These are phyloP conservation scores for Melanchra persicariae DNA, from an alignment of 2,888 invertebrate species.

Conservation along the genomic window DNA sequence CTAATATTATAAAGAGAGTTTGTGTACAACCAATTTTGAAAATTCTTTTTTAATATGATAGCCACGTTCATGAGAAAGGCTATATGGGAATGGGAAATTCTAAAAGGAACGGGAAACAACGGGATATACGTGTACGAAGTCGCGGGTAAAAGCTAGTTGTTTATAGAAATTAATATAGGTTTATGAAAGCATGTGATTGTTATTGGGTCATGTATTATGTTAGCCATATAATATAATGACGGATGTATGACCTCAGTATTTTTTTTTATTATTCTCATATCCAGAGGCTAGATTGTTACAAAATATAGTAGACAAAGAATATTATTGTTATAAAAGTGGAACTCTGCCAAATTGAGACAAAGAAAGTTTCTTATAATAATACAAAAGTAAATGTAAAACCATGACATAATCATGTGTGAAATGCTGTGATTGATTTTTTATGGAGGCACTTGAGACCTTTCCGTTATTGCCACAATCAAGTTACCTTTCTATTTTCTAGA, in stretches of 20 bases:
- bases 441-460: neutral
- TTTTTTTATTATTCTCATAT: neutral
- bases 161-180: conserved; percentile 15
- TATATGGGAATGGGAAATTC: no score
- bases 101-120: no score
- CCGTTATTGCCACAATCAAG: neutral
- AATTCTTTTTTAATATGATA: no score
- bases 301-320: conserved; percentile 15
- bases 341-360: conserved; percentile 45
- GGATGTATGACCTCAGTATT: neutral
- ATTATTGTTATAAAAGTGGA: conserved; percentile 34
- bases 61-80: no score
- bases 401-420: conserved; percentile 3
- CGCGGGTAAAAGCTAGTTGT: no score
- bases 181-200: conserved; percentile 14
- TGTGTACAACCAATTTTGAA: no score
- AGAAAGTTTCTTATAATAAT: conserved; percentile 24
- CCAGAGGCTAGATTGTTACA: neutral
- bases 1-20: no score
- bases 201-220: conserved; percentile 1
- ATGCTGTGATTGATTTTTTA: neutral
- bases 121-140: no score
- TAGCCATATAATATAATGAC: no score
- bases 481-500: neutral
- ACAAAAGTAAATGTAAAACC: neutral